phyloP scores from a whole-genome alignment of 2,888 invertebrate genomes.

The Campaea margaritaria region DNA sequence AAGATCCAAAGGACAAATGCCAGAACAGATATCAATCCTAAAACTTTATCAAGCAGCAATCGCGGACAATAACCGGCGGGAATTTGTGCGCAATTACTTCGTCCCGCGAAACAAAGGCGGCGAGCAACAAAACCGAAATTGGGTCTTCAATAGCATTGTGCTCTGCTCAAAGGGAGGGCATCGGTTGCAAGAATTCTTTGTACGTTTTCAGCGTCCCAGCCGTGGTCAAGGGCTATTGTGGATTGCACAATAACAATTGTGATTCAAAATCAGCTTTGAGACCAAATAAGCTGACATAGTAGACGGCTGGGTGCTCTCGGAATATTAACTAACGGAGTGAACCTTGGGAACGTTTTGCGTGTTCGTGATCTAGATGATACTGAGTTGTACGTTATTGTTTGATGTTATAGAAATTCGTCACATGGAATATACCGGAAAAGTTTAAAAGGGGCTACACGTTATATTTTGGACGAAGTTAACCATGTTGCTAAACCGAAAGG shows the following conservation, averaged over 20 bases:
- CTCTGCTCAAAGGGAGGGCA: conserved; percentile 45
- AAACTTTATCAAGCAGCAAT: conserved; percentile 30
- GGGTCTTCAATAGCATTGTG: conserved; percentile 43
- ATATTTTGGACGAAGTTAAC: no score
- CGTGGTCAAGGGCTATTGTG: conserved; percentile 59
- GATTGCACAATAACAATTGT: conserved; percentile 71
- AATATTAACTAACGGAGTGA: conserved; percentile 65
- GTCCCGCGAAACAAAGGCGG: conserved; percentile 39
- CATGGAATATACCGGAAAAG: no score
- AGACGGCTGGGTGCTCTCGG: conserved; percentile 52
- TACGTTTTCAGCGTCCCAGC: conserved; percentile 40
- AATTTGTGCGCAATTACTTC: conserved; percentile 41
- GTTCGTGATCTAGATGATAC: conserved; percentile 61
- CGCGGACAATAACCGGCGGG: conserved; percentile 31
- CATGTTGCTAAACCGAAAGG: no score
- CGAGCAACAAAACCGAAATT: conserved; percentile 44
- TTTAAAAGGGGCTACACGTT: no score
- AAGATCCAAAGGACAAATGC: conserved; percentile 13
- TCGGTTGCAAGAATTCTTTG: conserved; percentile 44
- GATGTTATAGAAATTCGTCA: conserved; percentile 2
- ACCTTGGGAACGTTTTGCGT: conserved; percentile 60
- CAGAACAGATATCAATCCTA: conserved; percentile 23
- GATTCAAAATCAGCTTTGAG: conserved; percentile 69
- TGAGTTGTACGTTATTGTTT: conserved; percentile 3
- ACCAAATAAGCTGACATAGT: conserved; percentile 73